Percentiles rank a stretch among this genome's conserved stretches.
phyloP scores from a whole-genome alignment of 2,797 vertebrate genomes.

The Chaunax sp. region DNA sequence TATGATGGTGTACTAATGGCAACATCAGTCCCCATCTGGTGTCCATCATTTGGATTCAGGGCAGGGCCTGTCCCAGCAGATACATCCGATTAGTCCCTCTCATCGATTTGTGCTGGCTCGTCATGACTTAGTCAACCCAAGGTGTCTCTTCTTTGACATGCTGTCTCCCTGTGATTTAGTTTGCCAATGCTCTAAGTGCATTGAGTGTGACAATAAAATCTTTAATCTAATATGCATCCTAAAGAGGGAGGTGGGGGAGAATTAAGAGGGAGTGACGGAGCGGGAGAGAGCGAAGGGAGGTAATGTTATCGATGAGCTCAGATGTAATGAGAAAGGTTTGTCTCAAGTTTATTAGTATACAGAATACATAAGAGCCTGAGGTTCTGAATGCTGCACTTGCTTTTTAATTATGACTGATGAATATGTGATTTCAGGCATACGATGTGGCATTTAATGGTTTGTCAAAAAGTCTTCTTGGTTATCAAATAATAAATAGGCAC shows the following conservation, averaged over 20 bases:
- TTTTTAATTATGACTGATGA: constrained; percentile 28
- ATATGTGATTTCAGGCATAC: constrained; percentile 18
- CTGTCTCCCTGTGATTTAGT: constrained; percentile 79
- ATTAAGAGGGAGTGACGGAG: constrained; percentile 54
- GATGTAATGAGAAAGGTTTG: constrained; percentile 66
- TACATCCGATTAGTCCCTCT: constrained; percentile 84
- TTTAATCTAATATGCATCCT: constrained; percentile 82
- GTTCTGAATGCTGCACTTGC: constrained; percentile 12
- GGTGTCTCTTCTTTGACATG: constrained; percentile 81
- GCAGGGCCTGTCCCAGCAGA: constrained; percentile 76
- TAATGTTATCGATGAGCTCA: constrained; percentile 60
- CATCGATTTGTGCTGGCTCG: constrained; percentile 81
- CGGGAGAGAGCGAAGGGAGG: constrained; percentile 29
- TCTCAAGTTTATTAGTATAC: constrained; percentile 54
- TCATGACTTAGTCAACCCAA: constrained; percentile 81
- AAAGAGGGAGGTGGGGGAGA: constrained; percentile 65
- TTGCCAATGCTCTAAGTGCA: constrained; percentile 80
- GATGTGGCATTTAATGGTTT: constrained; percentile 27
- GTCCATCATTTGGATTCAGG: constrained; percentile 84
- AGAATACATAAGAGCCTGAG: constrained; percentile 12
- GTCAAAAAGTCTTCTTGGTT: constrained; percentile 22
- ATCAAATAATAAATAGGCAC: constrained; percentile 13
- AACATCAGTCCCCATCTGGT: constrained; percentile 74
- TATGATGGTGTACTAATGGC: constrained; percentile 77
- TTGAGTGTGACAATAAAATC: constrained; percentile 82